Conservation (phyloP, 2,888 invertebrate species). For the Anaspis maculata region DNA sequence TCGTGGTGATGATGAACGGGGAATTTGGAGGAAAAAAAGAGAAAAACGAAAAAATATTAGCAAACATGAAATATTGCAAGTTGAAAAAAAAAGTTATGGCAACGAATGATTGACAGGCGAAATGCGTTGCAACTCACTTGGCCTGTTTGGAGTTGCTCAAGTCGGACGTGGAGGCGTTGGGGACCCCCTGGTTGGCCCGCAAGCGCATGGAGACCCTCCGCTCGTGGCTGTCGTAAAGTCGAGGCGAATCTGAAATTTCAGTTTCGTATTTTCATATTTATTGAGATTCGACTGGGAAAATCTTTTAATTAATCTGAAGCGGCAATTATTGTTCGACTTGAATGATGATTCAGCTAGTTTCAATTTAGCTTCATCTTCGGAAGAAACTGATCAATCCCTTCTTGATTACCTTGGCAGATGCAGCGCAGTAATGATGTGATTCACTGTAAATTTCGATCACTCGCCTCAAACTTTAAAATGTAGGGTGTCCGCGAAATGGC, state of each 20-base stretch:
- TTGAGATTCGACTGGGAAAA: constrained; percentile 11
- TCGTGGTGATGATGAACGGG: constrained; percentile 12
- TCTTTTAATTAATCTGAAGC: constrained; percentile 7
- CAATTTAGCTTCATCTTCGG: too few relatives aligned
- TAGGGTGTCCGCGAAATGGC: too few relatives aligned
- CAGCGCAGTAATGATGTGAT: too few relatives aligned
- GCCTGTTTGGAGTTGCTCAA: constrained; percentile 43
- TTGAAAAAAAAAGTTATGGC: constrained; percentile 1
- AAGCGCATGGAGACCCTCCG: constrained; percentile 40
- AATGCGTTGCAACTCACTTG: constrained; percentile 39
- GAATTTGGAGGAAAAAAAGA: constrained; percentile 17
- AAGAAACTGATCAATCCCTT: too few relatives aligned
- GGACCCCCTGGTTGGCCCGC: constrained; percentile 36
- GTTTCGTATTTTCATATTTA: too few relatives aligned
- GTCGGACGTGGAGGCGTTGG: constrained; percentile 42
- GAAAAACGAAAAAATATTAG: constrained; percentile 10
- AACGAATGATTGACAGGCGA: neutral
- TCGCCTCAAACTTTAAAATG: too few relatives aligned
- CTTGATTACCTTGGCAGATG: too few relatives aligned
- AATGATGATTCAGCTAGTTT: too few relatives aligned
- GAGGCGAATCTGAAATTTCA: constrained; percentile 36
- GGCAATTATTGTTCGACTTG: too few relatives aligned
- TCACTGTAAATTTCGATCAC: too few relatives aligned
- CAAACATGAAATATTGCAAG: neutral
- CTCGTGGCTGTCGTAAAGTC: constrained; percentile 38